Base-by-base conservation (phyloP, 2,113 vertebrate species). In the Corvus cornix region DNA sequence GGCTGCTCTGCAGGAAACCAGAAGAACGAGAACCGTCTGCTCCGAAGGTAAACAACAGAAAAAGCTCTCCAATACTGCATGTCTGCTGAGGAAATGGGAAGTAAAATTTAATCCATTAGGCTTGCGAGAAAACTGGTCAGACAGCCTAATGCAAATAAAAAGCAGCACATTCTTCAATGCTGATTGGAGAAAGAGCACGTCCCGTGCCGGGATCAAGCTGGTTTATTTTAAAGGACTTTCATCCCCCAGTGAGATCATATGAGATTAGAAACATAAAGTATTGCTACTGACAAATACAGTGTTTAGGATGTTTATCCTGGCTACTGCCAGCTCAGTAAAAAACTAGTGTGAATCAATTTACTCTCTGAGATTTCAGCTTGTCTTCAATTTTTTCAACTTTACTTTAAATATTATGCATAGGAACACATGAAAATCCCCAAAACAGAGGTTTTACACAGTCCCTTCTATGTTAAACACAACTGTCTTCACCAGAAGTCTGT, bases 71-170 rank as follows among this genome's bases (percentile, higher is more conserved):
- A 44, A 86, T 70, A 86, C 73, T 76, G 59, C 81, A 86, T 76
- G 78, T 73, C 90, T 86, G 67, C 70, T 76, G 56, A 67, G 95
- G 81, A 90, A 96, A 84, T 4, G 44, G 95, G 91, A 96, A 97
- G 88, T 93, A 90, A 90, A 96, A 91, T 67, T 79, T 59, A 81
- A 94, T 83, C 85, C 67, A 78, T 17, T 16, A 35, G 83, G 76
- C 81, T 90, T 28, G 70, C 9, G 44, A 89, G 63, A 70, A 93
- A 97, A 97, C 96, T 95, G 95, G 96, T 97, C 82, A 76, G 95
- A 28, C 96, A 76, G 88, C 94, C 82, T 93, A 91, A 81, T 2
- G 93, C 85, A 81, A 93, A 93, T 46, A 84, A 75, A 95, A 93
- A 86, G 72, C 88, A 86, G 79, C 55, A 16, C 67, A 5, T 73